Evolutionary conservation across 30 jellyfish, hydroid and myxozoan species (phyloP).

Genomic region (Hydra vulgaris): DNA sequence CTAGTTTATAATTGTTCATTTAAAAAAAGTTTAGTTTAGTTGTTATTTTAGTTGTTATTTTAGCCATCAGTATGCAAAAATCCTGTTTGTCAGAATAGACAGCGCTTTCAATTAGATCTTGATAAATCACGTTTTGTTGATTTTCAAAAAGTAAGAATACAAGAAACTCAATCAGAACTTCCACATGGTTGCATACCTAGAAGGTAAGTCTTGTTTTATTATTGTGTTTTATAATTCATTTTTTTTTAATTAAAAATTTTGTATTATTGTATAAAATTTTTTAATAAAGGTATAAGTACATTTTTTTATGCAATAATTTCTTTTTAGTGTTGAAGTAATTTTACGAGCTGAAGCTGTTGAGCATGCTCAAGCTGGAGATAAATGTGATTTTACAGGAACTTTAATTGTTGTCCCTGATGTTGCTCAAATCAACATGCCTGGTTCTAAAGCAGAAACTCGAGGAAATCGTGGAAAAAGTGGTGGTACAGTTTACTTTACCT

Average conservation of each 20-base stretch:
- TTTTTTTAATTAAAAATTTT: background rate
- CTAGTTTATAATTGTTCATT: no score
- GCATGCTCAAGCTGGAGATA: slow-evolving; percentile 99
- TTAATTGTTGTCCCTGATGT: slow-evolving; percentile 99
- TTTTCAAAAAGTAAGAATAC: slow-evolving; percentile 96
- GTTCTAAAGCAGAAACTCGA: slow-evolving; percentile 43
- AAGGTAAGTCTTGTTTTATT: slow-evolving; percentile 39
- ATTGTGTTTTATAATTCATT: background rate
- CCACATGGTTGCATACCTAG: slow-evolving; percentile 99
- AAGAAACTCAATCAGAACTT: slow-evolving; percentile 98
- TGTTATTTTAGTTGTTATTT: no score
- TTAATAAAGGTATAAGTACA: no score
- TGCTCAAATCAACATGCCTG: slow-evolving; percentile 86
- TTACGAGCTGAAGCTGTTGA: slow-evolving; percentile 98
- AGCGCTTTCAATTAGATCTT: slow-evolving; percentile 68
- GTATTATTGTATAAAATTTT: background rate
- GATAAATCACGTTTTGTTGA: slow-evolving; percentile 97
- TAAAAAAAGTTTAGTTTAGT: no score
- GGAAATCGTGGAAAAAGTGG: slow-evolving; percentile 9
- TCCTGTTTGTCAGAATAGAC: slow-evolving; percentile 94
- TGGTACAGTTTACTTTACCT: background rate
- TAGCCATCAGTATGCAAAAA: slow-evolving; percentile 96
- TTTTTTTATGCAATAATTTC: background rate
- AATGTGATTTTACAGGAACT: slow-evolving; percentile 98
- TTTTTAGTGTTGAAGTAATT: slow-evolving; percentile 83